Conservation (phyloP, 2,113 vertebrate species). For the Indicator maculatus region DNA sequence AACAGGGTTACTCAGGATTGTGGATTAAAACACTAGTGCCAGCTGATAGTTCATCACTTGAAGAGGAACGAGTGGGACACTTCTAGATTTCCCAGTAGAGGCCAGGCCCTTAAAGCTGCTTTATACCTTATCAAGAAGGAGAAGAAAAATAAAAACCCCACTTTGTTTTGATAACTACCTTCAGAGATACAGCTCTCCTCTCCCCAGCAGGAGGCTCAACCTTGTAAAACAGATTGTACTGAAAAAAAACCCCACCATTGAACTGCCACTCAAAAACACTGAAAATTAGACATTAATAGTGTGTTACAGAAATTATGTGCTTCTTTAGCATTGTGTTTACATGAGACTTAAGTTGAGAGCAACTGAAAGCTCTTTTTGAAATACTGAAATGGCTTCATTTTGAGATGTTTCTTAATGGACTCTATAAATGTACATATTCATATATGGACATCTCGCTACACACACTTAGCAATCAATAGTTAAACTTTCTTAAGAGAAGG, state of each 20-base stretch:
- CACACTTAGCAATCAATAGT: neutral
- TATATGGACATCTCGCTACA: accelerated
- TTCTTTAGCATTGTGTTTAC: neutral
- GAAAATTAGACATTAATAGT: neutral
- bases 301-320: neutral
- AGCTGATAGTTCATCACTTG: constrained; percentile 40
- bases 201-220: constrained; percentile 32
- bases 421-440: neutral
- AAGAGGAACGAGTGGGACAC: constrained; percentile 27
- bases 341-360: neutral
- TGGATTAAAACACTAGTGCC: constrained; percentile 24
- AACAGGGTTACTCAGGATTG: neutral
- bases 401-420: neutral
- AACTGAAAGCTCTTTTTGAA: neutral
- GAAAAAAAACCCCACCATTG: neutral
- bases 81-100: constrained; percentile 43
- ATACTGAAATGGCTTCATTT: neutral
- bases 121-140: constrained; percentile 6
- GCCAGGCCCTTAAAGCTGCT: constrained; percentile 19
- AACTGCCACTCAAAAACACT: constrained; percentile 5
- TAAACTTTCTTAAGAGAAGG: neutral
- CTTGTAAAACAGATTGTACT: constrained; percentile 1
- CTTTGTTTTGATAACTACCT: constrained; percentile 19
- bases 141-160: neutral
- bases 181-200: constrained; percentile 10